These are phyloP conservation scores for Enchytraeus crypticus DNA, from an alignment of 2,888 invertebrate genomes.

Conservation along the genomic window DNA sequence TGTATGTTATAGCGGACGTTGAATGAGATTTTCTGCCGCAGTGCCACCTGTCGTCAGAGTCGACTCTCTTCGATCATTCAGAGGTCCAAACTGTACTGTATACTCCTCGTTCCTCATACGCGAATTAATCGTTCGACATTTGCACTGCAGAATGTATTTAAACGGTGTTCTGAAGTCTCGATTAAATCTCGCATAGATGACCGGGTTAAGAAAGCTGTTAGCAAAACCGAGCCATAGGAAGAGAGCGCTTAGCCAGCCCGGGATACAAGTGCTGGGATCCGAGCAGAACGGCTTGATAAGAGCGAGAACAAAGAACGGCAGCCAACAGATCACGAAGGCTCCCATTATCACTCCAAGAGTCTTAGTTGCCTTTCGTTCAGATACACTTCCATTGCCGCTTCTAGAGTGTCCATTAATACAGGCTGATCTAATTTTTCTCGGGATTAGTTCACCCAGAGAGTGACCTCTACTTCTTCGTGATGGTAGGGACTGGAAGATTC, in stretches of 20 bases:
- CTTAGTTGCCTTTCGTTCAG: constrained; percentile 82
- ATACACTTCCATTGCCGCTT: constrained; percentile 15
- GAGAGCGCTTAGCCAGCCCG: constrained; percentile 33
- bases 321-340: constrained; percentile 84
- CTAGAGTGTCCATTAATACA: background rate
- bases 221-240: constrained; percentile 64
- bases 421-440: background rate
- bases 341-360: constrained; percentile 93
- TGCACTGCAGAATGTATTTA: constrained; percentile 75
- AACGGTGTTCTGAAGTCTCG: constrained; percentile 91
- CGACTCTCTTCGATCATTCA: background rate
- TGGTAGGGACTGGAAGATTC: background rate
- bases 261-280: constrained; percentile 31
- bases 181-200: constrained; percentile 90
- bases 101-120: constrained; percentile 45
- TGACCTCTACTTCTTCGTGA: background rate
- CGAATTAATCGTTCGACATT: constrained; percentile 43
- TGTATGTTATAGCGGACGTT: no score
- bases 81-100: constrained; percentile 41
- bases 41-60: background rate
- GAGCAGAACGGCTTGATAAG: constrained; percentile 55
- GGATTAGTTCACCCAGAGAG: background rate
- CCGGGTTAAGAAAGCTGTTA: constrained; percentile 87
- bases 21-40: background rate
- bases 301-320: constrained; percentile 90